Evolutionary conservation across 1,140 invertebrate species (phyloP).

Genomic region (Gryllus bimaculatus): DNA sequence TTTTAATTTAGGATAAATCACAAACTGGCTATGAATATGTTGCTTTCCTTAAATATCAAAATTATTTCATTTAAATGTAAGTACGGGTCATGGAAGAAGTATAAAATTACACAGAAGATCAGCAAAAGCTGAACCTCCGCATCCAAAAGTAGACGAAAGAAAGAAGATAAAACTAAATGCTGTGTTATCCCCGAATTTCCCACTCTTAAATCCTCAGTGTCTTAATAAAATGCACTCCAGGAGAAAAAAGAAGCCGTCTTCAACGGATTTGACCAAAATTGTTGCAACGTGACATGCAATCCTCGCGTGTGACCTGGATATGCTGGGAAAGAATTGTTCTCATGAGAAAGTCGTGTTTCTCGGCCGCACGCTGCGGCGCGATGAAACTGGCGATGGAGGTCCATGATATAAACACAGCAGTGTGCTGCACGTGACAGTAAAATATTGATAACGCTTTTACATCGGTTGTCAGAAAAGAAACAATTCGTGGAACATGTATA

Average conservation of each 20-base stretch:
- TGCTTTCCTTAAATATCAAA: not conserved
- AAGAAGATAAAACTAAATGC: not conserved
- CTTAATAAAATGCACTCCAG: not conserved
- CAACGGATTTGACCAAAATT: conserved; percentile 1
- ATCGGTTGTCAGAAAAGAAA: not conserved
- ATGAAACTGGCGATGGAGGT: not conserved
- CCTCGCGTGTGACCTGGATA: not conserved
- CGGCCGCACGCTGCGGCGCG: not conserved
- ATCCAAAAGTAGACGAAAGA: no score
- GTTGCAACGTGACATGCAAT: not conserved
- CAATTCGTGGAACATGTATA: not conserved
- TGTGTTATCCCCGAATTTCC: not conserved
- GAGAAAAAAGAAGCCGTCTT: conserved; percentile 1
- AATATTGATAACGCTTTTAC: not conserved
- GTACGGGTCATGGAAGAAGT: not conserved
- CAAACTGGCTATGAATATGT: no score
- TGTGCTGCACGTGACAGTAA: not conserved
- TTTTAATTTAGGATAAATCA: no score
- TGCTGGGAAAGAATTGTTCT: not conserved
- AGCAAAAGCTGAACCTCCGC: not conserved
- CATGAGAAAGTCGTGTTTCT: not conserved
- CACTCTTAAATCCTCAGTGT: not conserved
- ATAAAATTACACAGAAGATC: not conserved
- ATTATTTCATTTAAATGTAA: not conserved
- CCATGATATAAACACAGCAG: not conserved